phyloP scores from a whole-genome alignment of 2,888 invertebrate species.

The Philereme vetulata region DNA sequence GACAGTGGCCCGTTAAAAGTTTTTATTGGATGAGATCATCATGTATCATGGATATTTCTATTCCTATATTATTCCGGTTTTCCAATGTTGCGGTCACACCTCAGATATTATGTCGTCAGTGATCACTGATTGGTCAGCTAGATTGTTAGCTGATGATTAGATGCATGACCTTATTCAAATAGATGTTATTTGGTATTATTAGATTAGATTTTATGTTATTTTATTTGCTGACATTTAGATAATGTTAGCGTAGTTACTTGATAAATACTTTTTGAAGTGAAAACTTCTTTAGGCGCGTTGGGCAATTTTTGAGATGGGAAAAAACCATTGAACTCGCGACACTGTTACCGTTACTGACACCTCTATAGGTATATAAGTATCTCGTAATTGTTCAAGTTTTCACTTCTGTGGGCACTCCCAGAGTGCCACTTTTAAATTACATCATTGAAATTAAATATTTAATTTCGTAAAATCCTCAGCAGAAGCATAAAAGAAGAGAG shows the following conservation, averaged over 20 bases:
- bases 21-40: constrained; percentile 17
- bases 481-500: too few species aligned
- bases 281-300: too few species aligned
- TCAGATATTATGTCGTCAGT: constrained; percentile 11
- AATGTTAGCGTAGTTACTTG: constrained; percentile 8
- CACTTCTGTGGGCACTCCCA: too few species aligned
- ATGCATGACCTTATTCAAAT: constrained; percentile 23
- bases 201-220: too few species aligned
- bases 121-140: constrained; percentile 20
- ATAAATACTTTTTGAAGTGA: not conserved
- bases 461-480: too few species aligned
- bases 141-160: constrained; percentile 7
- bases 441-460: too few species aligned
- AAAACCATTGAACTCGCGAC: too few species aligned
- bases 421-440: too few species aligned
- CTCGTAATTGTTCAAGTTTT: too few species aligned
- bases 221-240: constrained; percentile 22
- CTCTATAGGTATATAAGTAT: too few species aligned
- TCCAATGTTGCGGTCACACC: constrained; percentile 10
- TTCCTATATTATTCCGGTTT: constrained; percentile 23
- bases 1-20: not conserved
- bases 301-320: too few species aligned
- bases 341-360: too few species aligned
- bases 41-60: constrained; percentile 2
- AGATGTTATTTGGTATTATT: constrained; percentile 24